phyloP scores from a whole-genome alignment of 1,140 invertebrate genomes.

The Sinonovacula constricta region DNA sequence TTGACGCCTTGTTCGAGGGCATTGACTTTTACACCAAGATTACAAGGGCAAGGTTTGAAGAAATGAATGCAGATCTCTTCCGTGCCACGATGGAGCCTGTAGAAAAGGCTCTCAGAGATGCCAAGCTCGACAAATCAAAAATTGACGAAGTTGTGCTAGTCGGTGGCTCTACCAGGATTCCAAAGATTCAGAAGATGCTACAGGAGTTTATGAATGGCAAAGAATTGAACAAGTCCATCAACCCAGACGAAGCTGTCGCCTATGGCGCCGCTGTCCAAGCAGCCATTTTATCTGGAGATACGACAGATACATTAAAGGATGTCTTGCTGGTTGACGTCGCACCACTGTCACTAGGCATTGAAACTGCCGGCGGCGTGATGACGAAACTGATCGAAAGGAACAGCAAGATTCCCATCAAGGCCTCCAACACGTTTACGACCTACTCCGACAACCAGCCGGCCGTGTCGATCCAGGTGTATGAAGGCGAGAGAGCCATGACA shows the following conservation, averaged over 20 bases:
- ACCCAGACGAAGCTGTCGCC: conserved; percentile 91
- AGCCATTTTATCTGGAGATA: too few relatives aligned
- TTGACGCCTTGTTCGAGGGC: too few relatives aligned
- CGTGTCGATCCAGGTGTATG: too few relatives aligned
- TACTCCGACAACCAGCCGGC: too few relatives aligned
- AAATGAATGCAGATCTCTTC: conserved; percentile 93
- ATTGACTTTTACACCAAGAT: too few relatives aligned
- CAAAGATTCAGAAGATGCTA: conserved; percentile 96
- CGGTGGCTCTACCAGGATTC: conserved; percentile 98
- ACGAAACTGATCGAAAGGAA: conserved; percentile 69
- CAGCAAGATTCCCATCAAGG: conserved; percentile 76
- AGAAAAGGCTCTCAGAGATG: too few relatives aligned
- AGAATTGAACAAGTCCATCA: conserved; percentile 96
- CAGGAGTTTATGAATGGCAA: conserved; percentile 96
- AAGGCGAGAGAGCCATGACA: conserved; percentile 82
- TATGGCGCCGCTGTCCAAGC: conserved; percentile 84
- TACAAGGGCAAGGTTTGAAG: conserved; percentile 87
- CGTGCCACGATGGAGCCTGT: too few relatives aligned
- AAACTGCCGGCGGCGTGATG: conserved; percentile 84
- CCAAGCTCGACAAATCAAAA: too few relatives aligned
- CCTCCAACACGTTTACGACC: conserved; percentile 75
- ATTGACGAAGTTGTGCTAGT: too few relatives aligned
- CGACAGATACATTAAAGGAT: conserved; percentile 68
- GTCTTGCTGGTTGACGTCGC: conserved; percentile 74
- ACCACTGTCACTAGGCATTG: conserved; percentile 78